Percentiles rank a stretch among this genome's conserved stretches.
Conservation (phyloP, 92 coral and sea anemone species). For the Montipora capitata region DNA sequence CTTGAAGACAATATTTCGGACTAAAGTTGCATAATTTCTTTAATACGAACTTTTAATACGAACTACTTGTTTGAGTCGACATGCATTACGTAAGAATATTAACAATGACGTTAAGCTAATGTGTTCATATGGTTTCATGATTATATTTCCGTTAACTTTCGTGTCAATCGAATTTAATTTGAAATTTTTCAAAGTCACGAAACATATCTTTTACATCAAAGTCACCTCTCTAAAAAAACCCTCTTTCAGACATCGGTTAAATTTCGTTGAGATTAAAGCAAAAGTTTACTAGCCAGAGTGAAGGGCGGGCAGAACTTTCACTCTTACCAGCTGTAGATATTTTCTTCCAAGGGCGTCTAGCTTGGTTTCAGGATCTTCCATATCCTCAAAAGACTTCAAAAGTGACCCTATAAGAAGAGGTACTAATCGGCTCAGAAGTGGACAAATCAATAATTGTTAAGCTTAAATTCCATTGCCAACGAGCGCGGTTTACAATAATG, state of each 20-base stretch:
- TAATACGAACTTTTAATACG: too few species aligned
- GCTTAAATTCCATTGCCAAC: too few species aligned
- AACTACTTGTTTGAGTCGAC: too few species aligned
- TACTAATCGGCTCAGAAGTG: neutral
- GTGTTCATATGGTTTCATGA: too few species aligned
- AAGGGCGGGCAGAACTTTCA: neutral
- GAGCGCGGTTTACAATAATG: too few species aligned
- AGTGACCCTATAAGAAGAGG: slow-evolving; percentile 75
- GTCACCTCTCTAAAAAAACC: neutral
- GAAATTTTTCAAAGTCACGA: neutral
- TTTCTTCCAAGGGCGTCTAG: slow-evolving; percentile 92
- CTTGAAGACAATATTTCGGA: too few species aligned
- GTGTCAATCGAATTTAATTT: neutral
- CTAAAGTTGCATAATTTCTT: too few species aligned
- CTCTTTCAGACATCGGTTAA: neutral
- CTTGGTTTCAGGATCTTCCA: slow-evolving; percentile 81
- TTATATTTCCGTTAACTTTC: neutral
- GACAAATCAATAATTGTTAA: too few species aligned
- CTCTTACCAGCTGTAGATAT: slow-evolving; percentile 89
- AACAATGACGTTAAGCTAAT: too few species aligned
- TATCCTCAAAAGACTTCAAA: slow-evolving; percentile 76
- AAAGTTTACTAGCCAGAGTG: neutral
- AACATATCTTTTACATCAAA: neutral
- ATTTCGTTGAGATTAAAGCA: neutral
- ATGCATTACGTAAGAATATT: too few species aligned